These are phyloP conservation scores for Leucania comma DNA, from an alignment of 2,888 invertebrate genomes.

Conservation along the genomic window DNA sequence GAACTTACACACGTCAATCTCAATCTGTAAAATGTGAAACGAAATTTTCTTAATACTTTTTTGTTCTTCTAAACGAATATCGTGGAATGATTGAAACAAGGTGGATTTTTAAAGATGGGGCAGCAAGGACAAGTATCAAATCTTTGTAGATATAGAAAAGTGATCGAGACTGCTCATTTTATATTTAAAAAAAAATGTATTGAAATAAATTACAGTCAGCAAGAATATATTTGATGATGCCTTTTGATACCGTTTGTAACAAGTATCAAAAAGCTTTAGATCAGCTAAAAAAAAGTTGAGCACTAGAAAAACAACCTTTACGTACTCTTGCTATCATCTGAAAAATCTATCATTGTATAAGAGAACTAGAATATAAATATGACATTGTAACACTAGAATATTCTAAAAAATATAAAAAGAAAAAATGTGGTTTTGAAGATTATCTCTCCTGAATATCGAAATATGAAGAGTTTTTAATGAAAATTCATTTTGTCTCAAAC, in stretches of 20 bases:
- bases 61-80: slow-evolving; percentile 20
- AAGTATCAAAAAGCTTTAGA: no score
- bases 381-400: slow-evolving; percentile 8
- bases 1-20: slow-evolving; percentile 74
- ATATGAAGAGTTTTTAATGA: neutral
- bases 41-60: slow-evolving; percentile 47
- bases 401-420: neutral
- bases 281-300: no score
- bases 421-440: slow-evolving; percentile 1
- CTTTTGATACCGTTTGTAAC: no score
- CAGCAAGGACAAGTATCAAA: no score
- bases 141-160: no score
- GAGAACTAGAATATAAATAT: slow-evolving; percentile 1
- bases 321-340: no score
- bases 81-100: slow-evolving; percentile 15
- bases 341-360: neutral
- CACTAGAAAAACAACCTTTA: no score
- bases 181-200: no score
- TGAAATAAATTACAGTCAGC: no score
- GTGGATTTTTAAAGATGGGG: neutral
- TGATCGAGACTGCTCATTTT: no score
- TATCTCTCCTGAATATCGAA: neutral
- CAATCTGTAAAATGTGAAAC: slow-evolving; percentile 65
- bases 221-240: no score
- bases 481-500: neutral